Base-by-base conservation (phyloP, 64 coral and sea anemone species). In the Pachyseris speciosa region DNA sequence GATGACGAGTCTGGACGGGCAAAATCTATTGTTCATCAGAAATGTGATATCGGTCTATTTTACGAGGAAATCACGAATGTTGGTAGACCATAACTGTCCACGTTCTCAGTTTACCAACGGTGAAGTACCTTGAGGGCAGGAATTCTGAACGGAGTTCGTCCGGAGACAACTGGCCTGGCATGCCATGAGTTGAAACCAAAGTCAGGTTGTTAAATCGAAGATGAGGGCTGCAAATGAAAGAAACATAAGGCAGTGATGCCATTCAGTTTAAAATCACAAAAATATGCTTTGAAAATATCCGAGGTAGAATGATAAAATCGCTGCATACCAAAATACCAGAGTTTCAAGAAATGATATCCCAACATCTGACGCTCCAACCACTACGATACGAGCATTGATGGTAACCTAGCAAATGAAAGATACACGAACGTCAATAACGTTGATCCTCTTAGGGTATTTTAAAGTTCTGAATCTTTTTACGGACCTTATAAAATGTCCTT, bases 301-400 rank as follows among this genome's bases (percentile, higher is more conserved):
- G 19, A 19, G 9, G 12, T n/a, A 64, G 7, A 0, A 7, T 19
- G 11, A 33, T 20, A 6, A 33, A 22, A 38, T 39, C 36, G 7
- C 32, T 39, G 0, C 94, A 90, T 41, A 99, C 97, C 97, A 99
- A 93, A 95, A 99, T 13, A 92, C 72, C 57, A 99, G 90, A 15
- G 86, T 90, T 91, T 99, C 93, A 40, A 99, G 72, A 20, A 99
- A 99, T 26, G 97, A 95, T 31, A 99, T 93, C 10, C 97, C 97
- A 67, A 95, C 94, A 90, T 99, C 94, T 16, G 97, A 99, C 29
- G 97, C 94, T 71, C 97, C 97, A 48, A 99, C 90, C 5, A 99
- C 94, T 0, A 99, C 97, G 61, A 99, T 95, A 38, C 97, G 94
- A 28, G 97, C 94, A 75, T 99, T 99, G 34, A 99, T 95, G 11